Evolutionary conservation across 2,888 invertebrate species (phyloP).

Genomic region (Hirtodrosophila alboralis): DNA sequence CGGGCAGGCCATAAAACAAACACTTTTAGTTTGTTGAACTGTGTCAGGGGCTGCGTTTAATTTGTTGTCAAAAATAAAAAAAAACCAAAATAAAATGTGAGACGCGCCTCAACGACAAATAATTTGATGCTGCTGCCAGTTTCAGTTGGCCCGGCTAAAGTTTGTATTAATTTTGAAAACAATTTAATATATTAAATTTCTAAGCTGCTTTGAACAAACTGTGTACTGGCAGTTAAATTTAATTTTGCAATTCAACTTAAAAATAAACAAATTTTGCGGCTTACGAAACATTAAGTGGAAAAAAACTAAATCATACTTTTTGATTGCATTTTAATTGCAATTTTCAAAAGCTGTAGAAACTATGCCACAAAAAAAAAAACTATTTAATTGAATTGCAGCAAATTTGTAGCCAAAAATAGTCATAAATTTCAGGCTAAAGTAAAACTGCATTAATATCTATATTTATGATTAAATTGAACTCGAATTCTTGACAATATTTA

Average conservation of each 20-base stretch:
- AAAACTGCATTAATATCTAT: constrained; percentile 3
- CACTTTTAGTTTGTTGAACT: constrained; percentile 77
- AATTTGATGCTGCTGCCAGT: constrained; percentile 36
- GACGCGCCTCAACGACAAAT: constrained; percentile 17
- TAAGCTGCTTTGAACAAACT: background rate
- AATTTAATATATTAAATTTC: background rate
- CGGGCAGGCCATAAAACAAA: constrained; percentile 70
- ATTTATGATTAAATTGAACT: constrained; percentile 30
- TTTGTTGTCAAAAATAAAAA: constrained; percentile 54
- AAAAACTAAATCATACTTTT: constrained; percentile 10
- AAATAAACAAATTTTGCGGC: constrained; percentile 11
- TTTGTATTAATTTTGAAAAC: background rate
- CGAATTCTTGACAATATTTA: constrained; percentile 35
- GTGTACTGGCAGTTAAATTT: no score
- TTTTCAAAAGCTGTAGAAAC: constrained; percentile 12
- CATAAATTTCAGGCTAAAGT: constrained; percentile 17
- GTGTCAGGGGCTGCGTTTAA: constrained; percentile 64
- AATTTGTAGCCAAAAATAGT: background rate
- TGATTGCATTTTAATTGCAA: constrained; percentile 39
- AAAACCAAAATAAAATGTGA: constrained; percentile 12
- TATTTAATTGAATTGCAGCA: no score
- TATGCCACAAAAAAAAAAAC: constrained; percentile 15
- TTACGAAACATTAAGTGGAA: constrained; percentile 13
- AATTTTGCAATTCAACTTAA: no score
- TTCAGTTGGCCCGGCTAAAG: constrained; percentile 25